Conservation (phyloP, 1,140 invertebrate species). For the Ridgeia piscesae region DNA sequence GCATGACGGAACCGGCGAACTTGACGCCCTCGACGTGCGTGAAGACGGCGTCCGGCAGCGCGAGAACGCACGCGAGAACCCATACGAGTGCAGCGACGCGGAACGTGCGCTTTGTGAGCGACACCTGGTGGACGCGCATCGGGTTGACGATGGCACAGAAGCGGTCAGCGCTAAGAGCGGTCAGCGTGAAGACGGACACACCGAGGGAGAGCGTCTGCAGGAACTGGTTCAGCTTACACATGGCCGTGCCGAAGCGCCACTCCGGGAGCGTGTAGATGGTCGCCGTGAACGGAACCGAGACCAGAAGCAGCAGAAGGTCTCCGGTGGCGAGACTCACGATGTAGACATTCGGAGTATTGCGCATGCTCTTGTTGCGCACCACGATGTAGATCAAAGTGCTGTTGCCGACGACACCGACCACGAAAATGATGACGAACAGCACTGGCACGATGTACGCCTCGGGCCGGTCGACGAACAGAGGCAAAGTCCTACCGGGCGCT, state of each 20-base stretch:
- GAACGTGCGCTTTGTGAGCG: constrained; percentile 38
- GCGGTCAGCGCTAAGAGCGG: constrained; percentile 84
- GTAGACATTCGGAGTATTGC: constrained; percentile 87
- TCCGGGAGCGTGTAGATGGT: constrained; percentile 81
- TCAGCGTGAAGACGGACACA: constrained; percentile 90
- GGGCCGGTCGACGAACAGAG: constrained; percentile 40
- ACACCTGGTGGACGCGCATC: constrained; percentile 69
- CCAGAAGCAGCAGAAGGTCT: constrained; percentile 78
- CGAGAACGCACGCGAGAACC: constrained; percentile 75
- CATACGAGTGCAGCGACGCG: constrained; percentile 74
- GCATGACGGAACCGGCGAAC: constrained; percentile 61
- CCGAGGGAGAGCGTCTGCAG: constrained; percentile 88
- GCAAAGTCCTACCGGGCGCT: background rate
- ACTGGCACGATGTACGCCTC: constrained; percentile 86
- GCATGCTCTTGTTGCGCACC: constrained; percentile 47
- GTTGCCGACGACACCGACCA: constrained; percentile 86
- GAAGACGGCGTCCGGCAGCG: constrained; percentile 72
- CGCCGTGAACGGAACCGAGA: constrained; percentile 77
- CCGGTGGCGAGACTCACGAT: constrained; percentile 78
- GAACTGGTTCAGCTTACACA: constrained; percentile 81
- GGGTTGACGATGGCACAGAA: constrained; percentile 85
- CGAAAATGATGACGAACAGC: constrained; percentile 81
- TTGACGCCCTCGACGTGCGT: constrained; percentile 25
- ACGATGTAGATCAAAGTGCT: constrained; percentile 73
- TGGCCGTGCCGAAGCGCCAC: constrained; percentile 77